Evolutionary conservation across 1,140 invertebrate species (phyloP).

Genomic region (Laupala kohalensis): DNA sequence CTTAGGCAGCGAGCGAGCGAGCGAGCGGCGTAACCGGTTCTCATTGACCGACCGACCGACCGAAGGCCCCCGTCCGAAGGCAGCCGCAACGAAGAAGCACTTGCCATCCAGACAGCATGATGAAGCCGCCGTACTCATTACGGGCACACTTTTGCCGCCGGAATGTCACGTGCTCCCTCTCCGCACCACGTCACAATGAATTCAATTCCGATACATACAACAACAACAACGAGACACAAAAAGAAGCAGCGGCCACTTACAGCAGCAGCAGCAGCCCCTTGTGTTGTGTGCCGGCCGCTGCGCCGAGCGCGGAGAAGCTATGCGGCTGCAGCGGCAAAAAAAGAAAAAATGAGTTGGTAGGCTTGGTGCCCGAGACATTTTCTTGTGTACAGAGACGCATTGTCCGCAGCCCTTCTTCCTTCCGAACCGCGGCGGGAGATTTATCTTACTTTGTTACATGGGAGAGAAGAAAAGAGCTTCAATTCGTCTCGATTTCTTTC

Average conservation of each 20-base stretch:
- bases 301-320: neutral
- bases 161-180: neutral
- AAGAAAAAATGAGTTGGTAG: neutral
- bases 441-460: neutral
- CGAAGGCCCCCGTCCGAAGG: no score
- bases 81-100: neutral
- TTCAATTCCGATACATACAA: neutral
- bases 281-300: neutral
- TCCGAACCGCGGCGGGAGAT: neutral
- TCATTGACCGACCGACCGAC: neutral
- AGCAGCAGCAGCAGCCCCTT: no score
- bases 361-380: neutral
- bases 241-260: neutral
- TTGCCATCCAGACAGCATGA: neutral
- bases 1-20: neutral
- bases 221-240: neutral
- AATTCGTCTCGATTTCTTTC: neutral
- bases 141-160: neutral
- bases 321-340: neutral
- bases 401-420: neutral
- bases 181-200: neutral
- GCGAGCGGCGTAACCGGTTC: neutral
- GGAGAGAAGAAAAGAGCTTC: neutral
- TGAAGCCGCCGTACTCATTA: neutral
- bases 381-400: neutral